These are phyloP conservation scores for Bubo bubo DNA, from an alignment of 2,113 vertebrate species.

Conservation along the genomic window DNA sequence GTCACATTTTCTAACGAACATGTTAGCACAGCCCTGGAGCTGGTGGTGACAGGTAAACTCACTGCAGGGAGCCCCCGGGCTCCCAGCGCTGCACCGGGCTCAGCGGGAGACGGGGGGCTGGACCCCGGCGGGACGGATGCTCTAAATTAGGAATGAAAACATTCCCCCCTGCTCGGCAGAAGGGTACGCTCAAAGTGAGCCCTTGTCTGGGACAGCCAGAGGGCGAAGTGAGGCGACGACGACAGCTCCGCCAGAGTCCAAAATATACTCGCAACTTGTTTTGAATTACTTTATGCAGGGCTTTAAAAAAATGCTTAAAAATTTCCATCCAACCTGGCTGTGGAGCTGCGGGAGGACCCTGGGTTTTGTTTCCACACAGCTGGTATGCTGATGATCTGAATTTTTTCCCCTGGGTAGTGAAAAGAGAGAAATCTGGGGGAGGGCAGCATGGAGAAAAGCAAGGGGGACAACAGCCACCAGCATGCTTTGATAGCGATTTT, in stretches of 20 bases:
- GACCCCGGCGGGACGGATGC: neutral
- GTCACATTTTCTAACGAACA: neutral
- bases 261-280: conserved; percentile 56
- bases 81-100: neutral
- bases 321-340: conserved; percentile 52
- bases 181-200: conserved; percentile 42
- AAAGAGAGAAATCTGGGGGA: neutral
- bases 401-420: neutral
- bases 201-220: conserved; percentile 53
- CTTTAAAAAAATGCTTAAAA: conserved; percentile 12
- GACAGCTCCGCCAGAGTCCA: conserved; percentile 36
- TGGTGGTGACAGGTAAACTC: neutral
- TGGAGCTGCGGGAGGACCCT: neutral
- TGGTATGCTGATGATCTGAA: neutral
- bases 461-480: neutral
- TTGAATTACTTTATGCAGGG: conserved; percentile 29
- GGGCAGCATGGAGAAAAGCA: neutral
- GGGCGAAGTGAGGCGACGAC: neutral
- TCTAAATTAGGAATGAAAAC: conserved; percentile 62
- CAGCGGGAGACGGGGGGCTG: neutral
- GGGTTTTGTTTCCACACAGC: neutral
- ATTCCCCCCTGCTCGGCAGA: neutral
- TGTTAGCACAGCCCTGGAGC: neutral
- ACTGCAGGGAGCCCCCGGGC: neutral
- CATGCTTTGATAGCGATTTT: neutral